Evolutionary conservation across 2,797 vertebrate genomes (phyloP).

Genomic region (Sternarchorhynchus goeldii): DNA sequence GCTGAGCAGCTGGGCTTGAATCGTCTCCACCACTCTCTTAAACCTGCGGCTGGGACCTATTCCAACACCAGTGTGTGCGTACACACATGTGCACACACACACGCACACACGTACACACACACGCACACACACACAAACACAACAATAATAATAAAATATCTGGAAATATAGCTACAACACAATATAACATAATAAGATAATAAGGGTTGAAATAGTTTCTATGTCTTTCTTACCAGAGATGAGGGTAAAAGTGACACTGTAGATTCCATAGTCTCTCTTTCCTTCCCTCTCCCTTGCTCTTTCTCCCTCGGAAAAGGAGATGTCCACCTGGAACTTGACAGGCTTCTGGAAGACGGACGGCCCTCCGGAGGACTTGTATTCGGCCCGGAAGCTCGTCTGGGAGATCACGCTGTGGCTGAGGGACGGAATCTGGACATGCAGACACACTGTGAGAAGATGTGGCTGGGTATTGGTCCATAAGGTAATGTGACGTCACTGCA

Average conservation of each 20-base stretch:
- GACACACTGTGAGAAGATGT: slow-evolving; percentile 28
- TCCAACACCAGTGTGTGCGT: slow-evolving; percentile 15
- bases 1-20: slow-evolving; percentile 92
- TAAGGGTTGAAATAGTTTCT: background rate
- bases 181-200: background rate
- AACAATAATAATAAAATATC: background rate
- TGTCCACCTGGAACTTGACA: slow-evolving; percentile 80
- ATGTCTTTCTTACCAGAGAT: slow-evolving; percentile 80
- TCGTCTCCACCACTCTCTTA: slow-evolving; percentile 92
- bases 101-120: slow-evolving; percentile 23
- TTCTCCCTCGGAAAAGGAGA: slow-evolving; percentile 70
- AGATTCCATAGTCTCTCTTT: slow-evolving; percentile 81
- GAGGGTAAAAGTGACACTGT: slow-evolving; percentile 92
- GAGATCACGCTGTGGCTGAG: slow-evolving; percentile 56
- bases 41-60: slow-evolving; percentile 92
- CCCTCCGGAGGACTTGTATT: slow-evolving; percentile 68
- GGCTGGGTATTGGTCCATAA: slow-evolving; percentile 23
- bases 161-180: background rate
- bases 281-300: slow-evolving; percentile 44
- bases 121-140: slow-evolving; percentile 10
- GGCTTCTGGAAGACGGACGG: slow-evolving; percentile 87
- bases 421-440: slow-evolving; percentile 61
- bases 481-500: slow-evolving; percentile 58
- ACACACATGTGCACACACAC: background rate
- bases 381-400: slow-evolving; percentile 62